Base-by-base conservation (phyloP, 2,888 invertebrate genomes). In the Troides aeacus region DNA sequence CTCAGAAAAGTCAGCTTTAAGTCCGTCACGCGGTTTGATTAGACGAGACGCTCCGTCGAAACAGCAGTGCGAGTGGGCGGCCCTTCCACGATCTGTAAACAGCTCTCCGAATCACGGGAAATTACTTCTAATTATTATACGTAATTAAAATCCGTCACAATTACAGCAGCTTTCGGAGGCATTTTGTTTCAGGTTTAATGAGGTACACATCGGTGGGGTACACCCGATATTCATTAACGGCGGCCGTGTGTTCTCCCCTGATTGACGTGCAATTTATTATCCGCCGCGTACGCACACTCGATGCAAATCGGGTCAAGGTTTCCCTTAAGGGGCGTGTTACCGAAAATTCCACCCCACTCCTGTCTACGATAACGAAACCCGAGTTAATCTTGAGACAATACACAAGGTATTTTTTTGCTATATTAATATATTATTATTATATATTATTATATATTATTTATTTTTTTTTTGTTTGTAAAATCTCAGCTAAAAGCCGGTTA, bases 91-190 rank as follows among this genome's bases (percentile, higher is more conserved):
- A 8, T 39, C 7, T 10, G 7, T 10, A 1, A 39, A 39, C 39
- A 10, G 39, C 39, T 39, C 10, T 39, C 10, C 7, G 10, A 10
- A 10, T 39, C n/a, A 61, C 53, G 21, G 56, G 30, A n/a, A 69
- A 64, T 61, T 64, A 64, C 60, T 59, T 62, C 57, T 57, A 67
- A 62, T 67, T 65, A 58, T 21, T 39, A 61, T 15, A 57, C 57
- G 53, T 69, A 66, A 70, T 66, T 66, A 66, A 62, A 70, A 65
- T 36, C 61, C 50, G 12, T 70, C 57, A 59, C 65, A 66, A 66
- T 70, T 66, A 62, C 57, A 57, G 50, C 50, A 39, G 59, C 63
- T 53, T 70, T 59, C 59, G 23, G 53, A 66, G 63, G 62, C 50
- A 15, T 63, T 24, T 64, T 46, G 56, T 63, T 66, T 62, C 30